A percentile compares a stretch with the other conserved stretches of the same genome.
These are phyloP conservation scores for Conus betulinus DNA, from an alignment of 1,140 invertebrate species.

Conservation along the genomic window DNA sequence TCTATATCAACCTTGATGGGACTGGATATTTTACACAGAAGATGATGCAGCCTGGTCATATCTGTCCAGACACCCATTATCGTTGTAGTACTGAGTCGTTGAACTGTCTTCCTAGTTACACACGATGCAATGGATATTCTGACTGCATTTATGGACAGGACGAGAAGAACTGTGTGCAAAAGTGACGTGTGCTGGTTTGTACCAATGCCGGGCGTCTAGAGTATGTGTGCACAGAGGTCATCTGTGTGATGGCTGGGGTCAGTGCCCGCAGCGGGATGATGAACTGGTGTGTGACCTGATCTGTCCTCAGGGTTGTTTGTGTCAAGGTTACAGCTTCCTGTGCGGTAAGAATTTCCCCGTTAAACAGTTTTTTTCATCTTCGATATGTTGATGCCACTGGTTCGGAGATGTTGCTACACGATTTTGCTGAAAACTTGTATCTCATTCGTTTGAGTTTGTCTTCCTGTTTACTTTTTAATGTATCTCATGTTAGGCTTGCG, in stretches of 20 bases:
- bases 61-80: slow-evolving; percentile 22
- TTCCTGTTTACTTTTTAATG: background rate
- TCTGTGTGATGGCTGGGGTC: slow-evolving; percentile 26
- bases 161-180: background rate
- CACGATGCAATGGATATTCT: slow-evolving; percentile 11
- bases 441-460: background rate
- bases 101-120: background rate
- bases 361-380: background rate
- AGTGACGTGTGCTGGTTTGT: slow-evolving; percentile 35
- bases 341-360: background rate
- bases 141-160: slow-evolving; percentile 3
- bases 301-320: slow-evolving; percentile 49
- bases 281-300: slow-evolving; percentile 28
- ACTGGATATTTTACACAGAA: background rate
- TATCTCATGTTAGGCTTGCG: background rate
- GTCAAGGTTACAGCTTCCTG: slow-evolving; percentile 6
- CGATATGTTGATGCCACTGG: slow-evolving; percentile 16
- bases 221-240: slow-evolving; percentile 26
- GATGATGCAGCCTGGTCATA: background rate
- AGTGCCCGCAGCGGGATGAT: slow-evolving; percentile 43
- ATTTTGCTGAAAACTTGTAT: background rate
- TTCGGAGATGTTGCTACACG: background rate
- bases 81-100: background rate
- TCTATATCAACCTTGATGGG: slow-evolving; percentile 7
- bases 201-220: slow-evolving; percentile 14